phyloP scores from a whole-genome alignment of 2,113 vertebrate species.

The Scartelaos histophorus region DNA sequence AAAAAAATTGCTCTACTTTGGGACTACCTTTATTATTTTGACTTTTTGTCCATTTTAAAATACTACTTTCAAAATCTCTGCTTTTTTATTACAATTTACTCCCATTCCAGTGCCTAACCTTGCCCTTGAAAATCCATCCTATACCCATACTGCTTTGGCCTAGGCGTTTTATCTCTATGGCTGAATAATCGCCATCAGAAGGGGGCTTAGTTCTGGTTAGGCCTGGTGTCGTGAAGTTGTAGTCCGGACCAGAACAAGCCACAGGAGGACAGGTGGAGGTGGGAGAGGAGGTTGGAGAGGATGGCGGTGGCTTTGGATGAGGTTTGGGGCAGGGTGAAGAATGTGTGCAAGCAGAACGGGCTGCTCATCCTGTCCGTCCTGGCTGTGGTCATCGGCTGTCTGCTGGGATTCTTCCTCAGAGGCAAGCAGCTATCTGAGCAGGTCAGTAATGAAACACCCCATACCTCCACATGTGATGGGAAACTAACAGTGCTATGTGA shows the following conservation, averaged over 20 bases:
- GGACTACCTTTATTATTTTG: conserved; percentile 37
- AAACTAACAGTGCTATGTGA: too few species aligned
- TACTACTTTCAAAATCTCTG: neutral
- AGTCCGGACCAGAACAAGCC: conserved; percentile 49
- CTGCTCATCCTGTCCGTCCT: conserved; percentile 94
- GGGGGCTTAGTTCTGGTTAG: conserved; percentile 30
- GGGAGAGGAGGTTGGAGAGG: conserved; percentile 37
- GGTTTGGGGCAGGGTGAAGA: conserved; percentile 85
- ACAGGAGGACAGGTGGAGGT: conserved; percentile 38
- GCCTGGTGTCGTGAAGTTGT: conserved; percentile 43
- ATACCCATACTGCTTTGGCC: conserved; percentile 20
- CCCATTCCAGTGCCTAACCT: conserved; percentile 4
- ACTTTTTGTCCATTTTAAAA: conserved; percentile 11
- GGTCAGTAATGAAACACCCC: conserved; percentile 76
- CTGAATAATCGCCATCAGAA: conserved; percentile 50
- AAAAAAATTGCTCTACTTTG: conserved; percentile 55
- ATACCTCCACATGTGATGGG: neutral
- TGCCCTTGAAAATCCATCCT: neutral
- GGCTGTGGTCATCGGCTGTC: conserved; percentile 94
- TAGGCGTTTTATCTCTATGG: conserved; percentile 55
- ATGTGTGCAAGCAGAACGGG: conserved; percentile 91
- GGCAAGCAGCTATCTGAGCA: conserved; percentile 90
- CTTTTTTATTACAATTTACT: neutral
- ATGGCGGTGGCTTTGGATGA: conserved; percentile 85
- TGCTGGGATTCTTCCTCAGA: conserved; percentile 94